Conservation (phyloP, 2,888 invertebrate species). For the Brachypterus glaber region DNA sequence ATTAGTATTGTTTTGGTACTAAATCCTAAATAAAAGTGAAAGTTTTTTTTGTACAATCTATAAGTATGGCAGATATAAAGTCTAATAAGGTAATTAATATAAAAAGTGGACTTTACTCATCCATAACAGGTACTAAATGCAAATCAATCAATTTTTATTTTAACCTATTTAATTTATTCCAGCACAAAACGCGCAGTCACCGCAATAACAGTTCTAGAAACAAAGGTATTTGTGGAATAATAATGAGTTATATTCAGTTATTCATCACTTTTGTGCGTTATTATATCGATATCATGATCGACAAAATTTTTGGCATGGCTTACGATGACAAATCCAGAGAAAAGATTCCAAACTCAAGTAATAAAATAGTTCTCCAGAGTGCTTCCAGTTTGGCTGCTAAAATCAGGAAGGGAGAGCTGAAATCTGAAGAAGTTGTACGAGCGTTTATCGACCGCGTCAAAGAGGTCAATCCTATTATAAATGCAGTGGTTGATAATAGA, state of each 20-base stretch:
- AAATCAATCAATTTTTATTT: too few relatives aligned
- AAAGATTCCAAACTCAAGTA: conserved; percentile 35
- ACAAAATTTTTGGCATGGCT: conserved; percentile 38
- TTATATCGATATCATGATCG: conserved; percentile 42
- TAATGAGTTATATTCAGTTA: not conserved
- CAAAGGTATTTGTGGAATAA: not conserved
- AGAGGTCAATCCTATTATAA: conserved; percentile 62
- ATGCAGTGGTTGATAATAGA: conserved; percentile 75
- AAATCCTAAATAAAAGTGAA: too few relatives aligned
- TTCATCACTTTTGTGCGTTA: conserved; percentile 35
- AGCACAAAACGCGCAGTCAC: too few relatives aligned
- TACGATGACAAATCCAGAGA: conserved; percentile 37
- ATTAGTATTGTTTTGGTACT: too few relatives aligned
- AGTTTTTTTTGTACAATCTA: too few relatives aligned
- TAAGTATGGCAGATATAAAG: too few relatives aligned
- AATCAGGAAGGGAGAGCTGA: conserved; percentile 54
- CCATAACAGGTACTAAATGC: too few relatives aligned
- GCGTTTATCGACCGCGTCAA: conserved; percentile 70
- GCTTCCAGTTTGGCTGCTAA: conserved; percentile 56
- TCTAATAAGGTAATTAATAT: too few relatives aligned
- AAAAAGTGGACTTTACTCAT: too few relatives aligned
- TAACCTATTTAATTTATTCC: too few relatives aligned
- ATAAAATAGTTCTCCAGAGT: conserved; percentile 49
- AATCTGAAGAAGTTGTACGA: conserved; percentile 59
- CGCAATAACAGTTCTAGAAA: too few relatives aligned